Conservation (phyloP, 2,113 vertebrate species). For the Scolopax mira region DNA sequence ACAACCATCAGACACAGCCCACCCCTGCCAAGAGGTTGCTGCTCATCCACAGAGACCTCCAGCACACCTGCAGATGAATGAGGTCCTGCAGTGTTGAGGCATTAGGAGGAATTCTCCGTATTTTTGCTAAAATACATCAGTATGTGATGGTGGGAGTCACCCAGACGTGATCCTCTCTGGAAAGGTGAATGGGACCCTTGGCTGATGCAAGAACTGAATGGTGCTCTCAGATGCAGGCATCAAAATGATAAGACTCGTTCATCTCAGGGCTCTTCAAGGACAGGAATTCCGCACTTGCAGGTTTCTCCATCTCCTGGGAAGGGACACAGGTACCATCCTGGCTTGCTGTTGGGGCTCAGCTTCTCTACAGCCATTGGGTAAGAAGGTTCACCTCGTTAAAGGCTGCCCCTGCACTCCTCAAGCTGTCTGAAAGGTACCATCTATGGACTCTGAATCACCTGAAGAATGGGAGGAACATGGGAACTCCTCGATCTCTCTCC, state of each 20-base stretch:
- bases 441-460: fast-evolving
- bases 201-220: not conserved
- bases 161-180: fast-evolving
- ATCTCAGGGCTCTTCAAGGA: not conserved
- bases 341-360: not conserved
- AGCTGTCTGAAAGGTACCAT: not conserved
- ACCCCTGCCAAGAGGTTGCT: not conserved
- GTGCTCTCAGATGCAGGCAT: fast-evolving
- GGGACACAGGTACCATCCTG: fast-evolving
- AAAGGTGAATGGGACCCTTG: not conserved
- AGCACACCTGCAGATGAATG: not conserved
- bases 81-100: not conserved
- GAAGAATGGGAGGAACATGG: fast-evolving
- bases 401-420: not conserved
- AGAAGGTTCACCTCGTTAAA: not conserved
- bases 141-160: not conserved
- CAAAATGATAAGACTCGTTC: not conserved
- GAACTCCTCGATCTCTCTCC: not conserved
- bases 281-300: not conserved
- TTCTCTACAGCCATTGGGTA: not conserved
- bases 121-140: not conserved
- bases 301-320: not conserved
- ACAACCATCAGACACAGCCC: not conserved
- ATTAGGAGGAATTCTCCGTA: not conserved
- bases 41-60: not conserved